phyloP scores from a whole-genome alignment of 2,797 vertebrate genomes.

The Saxicola maurus region DNA sequence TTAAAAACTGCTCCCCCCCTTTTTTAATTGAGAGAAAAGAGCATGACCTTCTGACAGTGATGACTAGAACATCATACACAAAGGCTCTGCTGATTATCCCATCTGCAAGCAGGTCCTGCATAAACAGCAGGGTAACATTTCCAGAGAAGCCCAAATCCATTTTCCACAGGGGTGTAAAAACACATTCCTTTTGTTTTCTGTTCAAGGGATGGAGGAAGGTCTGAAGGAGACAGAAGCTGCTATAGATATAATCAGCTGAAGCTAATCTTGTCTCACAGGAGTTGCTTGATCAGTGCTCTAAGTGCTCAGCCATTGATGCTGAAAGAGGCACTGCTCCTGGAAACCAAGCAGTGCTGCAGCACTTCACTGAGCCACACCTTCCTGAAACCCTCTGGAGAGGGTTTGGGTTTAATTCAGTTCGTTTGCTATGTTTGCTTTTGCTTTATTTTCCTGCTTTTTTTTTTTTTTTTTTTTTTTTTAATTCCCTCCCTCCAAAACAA shows the following conservation, averaged over 20 bases:
- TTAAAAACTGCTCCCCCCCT: fast-evolving
- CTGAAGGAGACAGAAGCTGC: neutral
- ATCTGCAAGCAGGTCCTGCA: neutral
- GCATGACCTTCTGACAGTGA: neutral
- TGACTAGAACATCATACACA: neutral
- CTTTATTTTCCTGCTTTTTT: neutral
- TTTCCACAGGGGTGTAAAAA: neutral
- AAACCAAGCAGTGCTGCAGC: neutral
- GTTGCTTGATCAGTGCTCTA: neutral
- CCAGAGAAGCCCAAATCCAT: neutral
- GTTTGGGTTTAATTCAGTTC: neutral
- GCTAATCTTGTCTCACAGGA: neutral
- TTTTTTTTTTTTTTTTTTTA: fast-evolving
- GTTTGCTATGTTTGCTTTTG: neutral
- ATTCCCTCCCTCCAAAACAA: neutral
- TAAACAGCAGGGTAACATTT: neutral
- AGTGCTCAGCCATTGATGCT: neutral
- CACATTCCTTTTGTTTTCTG: neutral
- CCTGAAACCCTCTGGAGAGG: neutral
- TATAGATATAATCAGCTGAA: neutral
- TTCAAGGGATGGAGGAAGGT: neutral
- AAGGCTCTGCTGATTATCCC: neutral
- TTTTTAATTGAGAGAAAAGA: neutral
- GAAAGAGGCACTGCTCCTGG: neutral
- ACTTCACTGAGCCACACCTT: neutral